Percentiles rank a stretch among this genome's conserved stretches.
Conservation (phyloP, 1,140 invertebrate genomes). For the Brachionus calyciflorus region DNA sequence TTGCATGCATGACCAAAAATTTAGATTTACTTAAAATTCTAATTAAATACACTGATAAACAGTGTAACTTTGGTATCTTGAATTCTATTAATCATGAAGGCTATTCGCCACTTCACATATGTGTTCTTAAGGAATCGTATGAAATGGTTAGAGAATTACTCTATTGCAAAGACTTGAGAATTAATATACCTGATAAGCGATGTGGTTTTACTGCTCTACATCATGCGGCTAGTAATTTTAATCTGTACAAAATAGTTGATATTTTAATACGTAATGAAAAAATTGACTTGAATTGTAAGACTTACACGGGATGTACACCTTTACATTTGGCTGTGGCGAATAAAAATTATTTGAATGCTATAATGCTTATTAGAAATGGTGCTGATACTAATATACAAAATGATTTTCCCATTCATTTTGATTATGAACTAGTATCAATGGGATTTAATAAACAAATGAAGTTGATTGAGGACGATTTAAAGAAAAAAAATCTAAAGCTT, state of each 20-base stretch:
- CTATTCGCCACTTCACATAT: not conserved
- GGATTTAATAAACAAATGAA: not conserved
- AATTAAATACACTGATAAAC: not conserved
- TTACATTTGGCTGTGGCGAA: constrained; percentile 2
- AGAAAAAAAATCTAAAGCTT: not conserved
- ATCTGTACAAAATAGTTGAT: not conserved
- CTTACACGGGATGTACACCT: constrained; percentile 8
- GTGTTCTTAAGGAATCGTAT: not conserved
- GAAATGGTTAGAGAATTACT: constrained; percentile 20
- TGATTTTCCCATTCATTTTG: not conserved
- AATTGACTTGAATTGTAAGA: not conserved
- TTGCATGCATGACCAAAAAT: not conserved
- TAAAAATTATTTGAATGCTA: not conserved
- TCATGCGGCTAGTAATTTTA: not conserved
- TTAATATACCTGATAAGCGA: constrained; percentile 15
- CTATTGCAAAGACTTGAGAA: not conserved
- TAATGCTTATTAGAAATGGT: not conserved
- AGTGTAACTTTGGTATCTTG: not conserved
- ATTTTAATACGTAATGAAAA: constrained; percentile 14
- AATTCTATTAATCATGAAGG: not conserved
- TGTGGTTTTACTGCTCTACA: not conserved
- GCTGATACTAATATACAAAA: constrained; percentile 28
- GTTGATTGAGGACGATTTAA: not conserved
- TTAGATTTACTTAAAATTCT: not conserved
- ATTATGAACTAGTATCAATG: not conserved